Percentiles rank a stretch among this genome's conserved stretches.
These are phyloP conservation scores for Cairina moschata DNA, from an alignment of 2,113 vertebrate species.

Conservation along the genomic window DNA sequence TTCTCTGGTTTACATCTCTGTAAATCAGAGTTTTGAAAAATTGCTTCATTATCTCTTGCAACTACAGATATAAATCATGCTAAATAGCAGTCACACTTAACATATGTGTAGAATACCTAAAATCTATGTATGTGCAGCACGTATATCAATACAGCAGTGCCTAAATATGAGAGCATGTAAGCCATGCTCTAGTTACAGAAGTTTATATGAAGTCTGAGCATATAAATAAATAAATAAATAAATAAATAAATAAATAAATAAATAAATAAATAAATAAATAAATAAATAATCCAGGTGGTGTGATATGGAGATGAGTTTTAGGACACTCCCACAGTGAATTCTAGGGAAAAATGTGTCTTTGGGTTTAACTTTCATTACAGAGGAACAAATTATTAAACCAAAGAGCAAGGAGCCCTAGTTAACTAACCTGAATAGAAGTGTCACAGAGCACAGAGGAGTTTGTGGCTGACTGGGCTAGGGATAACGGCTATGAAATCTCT, in stretches of 20 bases:
- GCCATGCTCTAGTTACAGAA: neutral
- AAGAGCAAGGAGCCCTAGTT: neutral
- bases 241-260: no score
- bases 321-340: conserved; percentile 34
- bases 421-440: conserved; percentile 28
- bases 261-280: neutral
- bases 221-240: neutral
- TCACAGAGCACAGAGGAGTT: neutral
- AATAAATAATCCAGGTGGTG: neutral
- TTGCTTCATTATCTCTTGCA: neutral
- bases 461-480: neutral
- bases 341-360: neutral
- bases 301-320: neutral
- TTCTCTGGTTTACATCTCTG: neutral
- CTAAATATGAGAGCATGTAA: accelerated
- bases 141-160: neutral
- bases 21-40: neutral
- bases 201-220: accelerated
- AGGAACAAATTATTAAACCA: neutral
- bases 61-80: neutral
- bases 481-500: neutral
- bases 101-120: accelerated
- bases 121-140: neutral
- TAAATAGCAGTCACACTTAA: neutral
- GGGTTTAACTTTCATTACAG: conserved; percentile 5